phyloP scores from a whole-genome alignment of 2,113 vertebrate genomes.

The Tragelaphus imberbis region DNA sequence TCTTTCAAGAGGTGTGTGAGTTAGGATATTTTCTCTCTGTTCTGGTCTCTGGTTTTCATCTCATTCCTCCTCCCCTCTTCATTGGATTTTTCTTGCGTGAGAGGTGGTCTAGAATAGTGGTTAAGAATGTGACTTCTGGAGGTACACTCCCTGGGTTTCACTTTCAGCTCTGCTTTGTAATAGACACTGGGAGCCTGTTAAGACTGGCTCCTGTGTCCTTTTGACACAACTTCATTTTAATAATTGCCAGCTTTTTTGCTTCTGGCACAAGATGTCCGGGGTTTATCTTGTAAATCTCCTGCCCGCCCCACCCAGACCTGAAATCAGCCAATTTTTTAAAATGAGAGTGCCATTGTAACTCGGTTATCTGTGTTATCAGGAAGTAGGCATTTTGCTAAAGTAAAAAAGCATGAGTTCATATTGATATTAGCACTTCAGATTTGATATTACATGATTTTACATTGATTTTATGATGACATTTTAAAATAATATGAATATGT shows the following conservation, averaged over 20 bases:
- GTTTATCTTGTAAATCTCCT: not conserved
- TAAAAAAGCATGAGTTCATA: not conserved
- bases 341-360: not conserved
- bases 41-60: not conserved
- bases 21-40: not conserved
- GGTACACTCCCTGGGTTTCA: not conserved
- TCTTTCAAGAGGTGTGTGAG: not conserved
- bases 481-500: not conserved
- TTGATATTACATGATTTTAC: not conserved
- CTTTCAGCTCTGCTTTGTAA: not conserved
- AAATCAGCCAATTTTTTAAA: not conserved
- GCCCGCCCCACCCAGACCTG: not conserved
- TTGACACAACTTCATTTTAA: not conserved
- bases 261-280: not conserved
- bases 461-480: not conserved
- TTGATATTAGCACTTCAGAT: not conserved
- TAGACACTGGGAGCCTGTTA: not conserved
- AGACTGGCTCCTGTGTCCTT: not conserved
- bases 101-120: not conserved
- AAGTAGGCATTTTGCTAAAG: slow-evolving; percentile 8
- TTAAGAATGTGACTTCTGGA: not conserved
- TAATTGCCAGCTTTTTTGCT: not conserved
- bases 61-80: not conserved
- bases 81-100: not conserved
- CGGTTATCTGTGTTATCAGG: not conserved